Base-by-base conservation (phyloP, 2,888 invertebrate genomes). In the Pasiphila rectangulata region DNA sequence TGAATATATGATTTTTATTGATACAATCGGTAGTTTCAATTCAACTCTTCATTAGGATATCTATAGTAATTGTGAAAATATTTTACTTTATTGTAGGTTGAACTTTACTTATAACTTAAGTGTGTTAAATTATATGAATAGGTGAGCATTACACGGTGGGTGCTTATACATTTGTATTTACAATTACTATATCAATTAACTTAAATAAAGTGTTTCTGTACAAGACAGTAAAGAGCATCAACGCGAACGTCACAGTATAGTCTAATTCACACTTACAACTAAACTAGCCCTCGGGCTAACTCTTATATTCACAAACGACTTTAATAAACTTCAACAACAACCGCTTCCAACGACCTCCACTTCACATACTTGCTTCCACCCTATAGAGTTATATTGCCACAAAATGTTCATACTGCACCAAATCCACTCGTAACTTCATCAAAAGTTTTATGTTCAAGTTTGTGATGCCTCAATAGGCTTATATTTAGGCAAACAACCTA, bases 91-190 rank as follows among this genome's bases (percentile, higher is more conserved):
- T 34, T 16, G 25, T 15, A 21, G 9, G 25, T n/a, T 36, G 6
- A 35, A 20, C 10, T 27, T 13, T 9, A 30, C 25, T 36, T 12
- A 15, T 1, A 35, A 21, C n/a, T 21, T 15, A 5, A 1, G 32
- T 6, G 34, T 38, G 32, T 34, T 40, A 34, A 40, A 17, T 27
- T 13, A 43, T 29, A 36, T 30, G 38, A 35, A 45, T 34, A 52
- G 50, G 65, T 74, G 77, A 77, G 71, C 69, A 65, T 74, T 65
- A 51, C 46, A 63, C 71, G 81, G 81, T 81, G 81, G 81, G 81
- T 73, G 79, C 78, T 67, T 63, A 63, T 51, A 55, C 10, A 43
- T 23, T 53, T 58, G 60, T 66, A 67, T 67, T 59, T 72, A 71
- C 72, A 75, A 59, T 59, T 64, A 61, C 59, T 59, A 48, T 51